Evolutionary conservation across 2,113 vertebrate species (phyloP).

Genomic region (Ibidorhyncha struthersii): DNA sequence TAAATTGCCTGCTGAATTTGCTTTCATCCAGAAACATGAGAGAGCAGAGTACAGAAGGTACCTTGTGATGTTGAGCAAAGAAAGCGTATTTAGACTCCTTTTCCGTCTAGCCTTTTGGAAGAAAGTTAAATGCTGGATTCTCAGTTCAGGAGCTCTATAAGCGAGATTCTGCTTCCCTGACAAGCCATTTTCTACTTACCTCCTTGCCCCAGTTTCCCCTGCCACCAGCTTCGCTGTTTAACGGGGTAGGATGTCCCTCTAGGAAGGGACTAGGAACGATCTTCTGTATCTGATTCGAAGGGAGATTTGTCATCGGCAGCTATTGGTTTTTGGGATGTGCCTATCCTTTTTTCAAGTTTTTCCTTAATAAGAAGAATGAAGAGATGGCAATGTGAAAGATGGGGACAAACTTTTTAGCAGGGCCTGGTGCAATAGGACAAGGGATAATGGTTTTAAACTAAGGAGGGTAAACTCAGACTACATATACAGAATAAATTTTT

Average conservation of each 20-base stretch:
- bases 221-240: neutral
- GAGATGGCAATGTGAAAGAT: neutral
- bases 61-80: neutral
- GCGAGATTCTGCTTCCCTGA: neutral
- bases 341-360: neutral
- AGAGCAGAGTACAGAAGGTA: neutral
- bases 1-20: neutral
- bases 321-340: neutral
- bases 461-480: neutral
- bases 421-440: neutral
- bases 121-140: neutral
- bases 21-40: neutral
- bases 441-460: neutral
- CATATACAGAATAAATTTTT: neutral
- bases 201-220: neutral
- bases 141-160: neutral
- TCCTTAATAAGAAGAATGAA: neutral
- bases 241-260: fast-evolving
- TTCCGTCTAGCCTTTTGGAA: neutral
- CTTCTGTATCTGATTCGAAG: neutral
- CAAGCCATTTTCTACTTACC: neutral
- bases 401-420: neutral
- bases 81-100: neutral
- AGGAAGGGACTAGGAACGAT: neutral
- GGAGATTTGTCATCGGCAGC: neutral